A percentile compares a stretch with the other conserved stretches of the same genome.
Conservation (phyloP, 2,888 invertebrate species). For the Hirtodrosophila cameraria region DNA sequence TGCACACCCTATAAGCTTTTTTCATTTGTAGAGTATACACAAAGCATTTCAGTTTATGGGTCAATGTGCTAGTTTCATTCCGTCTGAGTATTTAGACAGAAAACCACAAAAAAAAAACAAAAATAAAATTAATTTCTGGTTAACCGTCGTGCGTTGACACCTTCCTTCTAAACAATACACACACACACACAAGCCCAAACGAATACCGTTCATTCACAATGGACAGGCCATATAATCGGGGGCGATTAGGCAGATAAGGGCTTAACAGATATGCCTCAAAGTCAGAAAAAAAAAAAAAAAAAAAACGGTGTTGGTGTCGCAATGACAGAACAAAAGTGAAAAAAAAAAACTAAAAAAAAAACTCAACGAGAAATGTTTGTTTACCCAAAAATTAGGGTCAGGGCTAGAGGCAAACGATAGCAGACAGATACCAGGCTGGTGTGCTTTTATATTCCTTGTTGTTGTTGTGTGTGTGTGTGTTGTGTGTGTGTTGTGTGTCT, state of each 20-base stretch:
- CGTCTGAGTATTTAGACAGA: constrained; percentile 22
- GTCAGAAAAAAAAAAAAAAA: no score
- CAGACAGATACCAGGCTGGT: constrained; percentile 19
- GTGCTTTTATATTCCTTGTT: constrained; percentile 43
- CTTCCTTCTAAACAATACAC: constrained; percentile 49
- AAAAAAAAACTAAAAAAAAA: constrained; percentile 20
- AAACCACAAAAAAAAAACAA: no score
- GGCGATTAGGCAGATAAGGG: constrained; percentile 58
- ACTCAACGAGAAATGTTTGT: constrained; percentile 54
- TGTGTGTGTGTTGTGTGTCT: constrained; percentile 26
- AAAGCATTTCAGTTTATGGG: constrained; percentile 44
- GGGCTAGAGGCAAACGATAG: constrained; percentile 62
- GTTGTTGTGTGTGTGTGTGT: constrained; percentile 12
- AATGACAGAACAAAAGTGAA: constrained; percentile 44
- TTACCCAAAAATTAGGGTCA: constrained; percentile 73
- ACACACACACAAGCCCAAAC: no score
- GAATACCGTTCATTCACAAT: constrained; percentile 43
- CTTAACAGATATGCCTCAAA: constrained; percentile 47
- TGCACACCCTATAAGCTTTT: background rate
- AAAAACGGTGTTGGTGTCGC: constrained; percentile 31
- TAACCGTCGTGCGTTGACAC: constrained; percentile 60
- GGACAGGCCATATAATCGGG: constrained; percentile 8
- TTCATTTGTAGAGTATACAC: constrained; percentile 19
- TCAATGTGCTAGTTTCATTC: constrained; percentile 62
- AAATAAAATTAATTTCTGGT: constrained; percentile 20